Percentiles rank a stretch among this genome's conserved stretches.
Evolutionary conservation across 2,797 vertebrate species (phyloP).

Genomic region (Rhynchonycteris naso): DNA sequence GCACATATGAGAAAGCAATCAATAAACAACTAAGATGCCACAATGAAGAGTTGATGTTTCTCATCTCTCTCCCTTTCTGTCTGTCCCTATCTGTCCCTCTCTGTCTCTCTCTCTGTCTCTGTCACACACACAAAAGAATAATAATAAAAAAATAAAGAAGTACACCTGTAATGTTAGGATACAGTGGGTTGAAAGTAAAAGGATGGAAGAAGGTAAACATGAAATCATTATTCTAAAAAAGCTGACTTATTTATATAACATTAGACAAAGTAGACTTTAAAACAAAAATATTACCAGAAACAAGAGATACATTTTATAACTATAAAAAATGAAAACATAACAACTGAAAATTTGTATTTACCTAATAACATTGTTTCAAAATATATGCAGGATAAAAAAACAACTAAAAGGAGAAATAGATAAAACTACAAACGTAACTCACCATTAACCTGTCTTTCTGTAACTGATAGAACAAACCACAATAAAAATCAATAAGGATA

Average conservation of each 20-base stretch:
- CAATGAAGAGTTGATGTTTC: no score
- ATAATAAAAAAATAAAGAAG: background rate
- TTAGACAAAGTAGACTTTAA: background rate
- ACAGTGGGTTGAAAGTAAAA: background rate
- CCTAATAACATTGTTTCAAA: background rate
- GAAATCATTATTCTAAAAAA: background rate
- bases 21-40: no score
- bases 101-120: no score
- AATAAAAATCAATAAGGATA: background rate
- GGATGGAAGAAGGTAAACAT: background rate
- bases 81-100: no score
- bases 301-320: background rate
- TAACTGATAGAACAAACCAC: background rate
- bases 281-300: background rate
- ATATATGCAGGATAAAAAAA: background rate
- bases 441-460: background rate
- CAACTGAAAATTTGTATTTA: background rate
- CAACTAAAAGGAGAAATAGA: background rate
- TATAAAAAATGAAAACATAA: background rate
- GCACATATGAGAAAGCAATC: no score
- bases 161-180: background rate
- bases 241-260: background rate
- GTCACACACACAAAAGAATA: no score
- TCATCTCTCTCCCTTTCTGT: no score
- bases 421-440: background rate